These are phyloP conservation scores for Chaitophorus viminalis DNA, from an alignment of 2,888 invertebrate species.

Conservation along the genomic window DNA sequence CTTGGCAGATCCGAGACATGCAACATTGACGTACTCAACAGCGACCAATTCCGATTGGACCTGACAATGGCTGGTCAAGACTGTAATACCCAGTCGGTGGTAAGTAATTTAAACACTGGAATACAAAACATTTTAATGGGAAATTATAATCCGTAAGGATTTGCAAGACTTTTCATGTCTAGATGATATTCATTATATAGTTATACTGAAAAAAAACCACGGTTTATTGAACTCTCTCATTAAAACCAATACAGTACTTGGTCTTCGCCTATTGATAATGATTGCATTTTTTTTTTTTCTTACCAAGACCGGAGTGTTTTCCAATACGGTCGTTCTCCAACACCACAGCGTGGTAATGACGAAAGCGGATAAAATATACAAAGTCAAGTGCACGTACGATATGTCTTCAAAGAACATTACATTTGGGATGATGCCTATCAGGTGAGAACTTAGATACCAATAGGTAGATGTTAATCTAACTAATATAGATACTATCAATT, in stretches of 20 bases:
- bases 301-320: slow-evolving; percentile 88
- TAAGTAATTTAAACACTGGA: slow-evolving; percentile 70
- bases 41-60: slow-evolving; percentile 90
- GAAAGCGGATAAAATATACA: slow-evolving; percentile 95
- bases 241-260: neutral
- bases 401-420: slow-evolving; percentile 96
- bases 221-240: slow-evolving; percentile 37
- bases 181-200: slow-evolving; percentile 6
- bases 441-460: slow-evolving; percentile 69
- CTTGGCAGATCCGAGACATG: slow-evolving; percentile 93
- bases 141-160: slow-evolving; percentile 14
- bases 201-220: slow-evolving; percentile 4
- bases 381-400: slow-evolving; percentile 95
- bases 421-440: slow-evolving; percentile 97
- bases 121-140: slow-evolving; percentile 30
- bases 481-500: too few species aligned
- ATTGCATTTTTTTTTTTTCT: slow-evolving; percentile 35
- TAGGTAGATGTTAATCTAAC: too few species aligned
- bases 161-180: neutral
- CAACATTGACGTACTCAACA: slow-evolving; percentile 92
- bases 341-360: slow-evolving; percentile 97
- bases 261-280: neutral
- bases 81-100: slow-evolving; percentile 94
- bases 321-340: slow-evolving; percentile 92
- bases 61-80: slow-evolving; percentile 94